Percentiles rank a stretch among this genome's conserved stretches.
Evolutionary conservation across 2,113 vertebrate genomes (phyloP).

Genomic region (Corynorhinus townsendii): DNA sequence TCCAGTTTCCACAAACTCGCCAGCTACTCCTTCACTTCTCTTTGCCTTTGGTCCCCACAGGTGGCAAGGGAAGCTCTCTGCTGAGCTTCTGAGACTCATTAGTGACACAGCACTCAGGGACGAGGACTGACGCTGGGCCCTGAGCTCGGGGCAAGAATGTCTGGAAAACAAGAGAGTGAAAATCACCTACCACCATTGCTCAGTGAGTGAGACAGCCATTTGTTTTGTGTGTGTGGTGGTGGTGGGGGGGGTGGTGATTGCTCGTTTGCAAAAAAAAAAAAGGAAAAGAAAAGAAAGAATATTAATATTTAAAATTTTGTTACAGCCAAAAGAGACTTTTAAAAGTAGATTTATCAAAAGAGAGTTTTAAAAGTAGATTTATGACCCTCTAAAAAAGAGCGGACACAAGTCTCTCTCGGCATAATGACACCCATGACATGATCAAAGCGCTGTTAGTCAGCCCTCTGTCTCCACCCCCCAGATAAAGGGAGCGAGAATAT

Average conservation of each 20-base stretch:
- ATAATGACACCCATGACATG: not conserved
- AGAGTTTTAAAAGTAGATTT: slow-evolving; percentile 51
- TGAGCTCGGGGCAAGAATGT: not conserved
- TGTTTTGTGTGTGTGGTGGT: not conserved
- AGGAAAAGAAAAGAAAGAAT: not conserved
- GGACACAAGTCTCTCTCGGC: slow-evolving; percentile 56
- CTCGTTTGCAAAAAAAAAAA: not conserved
- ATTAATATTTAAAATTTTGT: slow-evolving; percentile 48
- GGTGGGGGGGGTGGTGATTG: not conserved
- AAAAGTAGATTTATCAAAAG: slow-evolving; percentile 47
- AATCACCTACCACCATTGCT: not conserved
- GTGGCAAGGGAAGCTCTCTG: not conserved
- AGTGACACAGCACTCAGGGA: not conserved
- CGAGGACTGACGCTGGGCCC: not conserved
- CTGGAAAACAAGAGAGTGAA: not conserved
- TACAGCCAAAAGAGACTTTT: slow-evolving; percentile 39
- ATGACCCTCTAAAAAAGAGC: slow-evolving; percentile 38
- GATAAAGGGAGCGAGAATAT: slow-evolving; percentile 44
- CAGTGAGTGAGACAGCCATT: not conserved
- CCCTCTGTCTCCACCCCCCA: not conserved
- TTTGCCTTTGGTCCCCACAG: not conserved
- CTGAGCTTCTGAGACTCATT: not conserved
- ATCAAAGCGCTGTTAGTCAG: slow-evolving; percentile 8
- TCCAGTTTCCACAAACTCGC: not conserved
- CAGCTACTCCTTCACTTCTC: not conserved